Percentiles rank a stretch among this genome's conserved stretches.
Evolutionary conservation across 2,797 vertebrate genomes (phyloP).

Genomic region (Halcyon smyrnensis): DNA sequence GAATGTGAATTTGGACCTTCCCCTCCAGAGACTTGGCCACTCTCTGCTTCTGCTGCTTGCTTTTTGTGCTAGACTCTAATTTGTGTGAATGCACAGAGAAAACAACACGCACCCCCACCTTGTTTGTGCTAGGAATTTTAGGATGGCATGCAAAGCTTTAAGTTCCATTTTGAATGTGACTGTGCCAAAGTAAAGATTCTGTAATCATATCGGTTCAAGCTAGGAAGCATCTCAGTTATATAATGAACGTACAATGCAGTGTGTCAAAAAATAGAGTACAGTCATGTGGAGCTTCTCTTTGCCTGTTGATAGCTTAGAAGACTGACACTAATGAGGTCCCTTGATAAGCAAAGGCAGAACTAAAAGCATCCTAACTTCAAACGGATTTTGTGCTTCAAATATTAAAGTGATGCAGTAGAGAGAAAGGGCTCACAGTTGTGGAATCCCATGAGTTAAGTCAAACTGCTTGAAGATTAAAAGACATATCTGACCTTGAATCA

Average conservation of each 20-base stretch:
- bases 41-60: not conserved
- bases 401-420: not conserved
- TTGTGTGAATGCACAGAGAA: not conserved
- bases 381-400: not conserved
- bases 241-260: not conserved
- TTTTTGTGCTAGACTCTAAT: not conserved
- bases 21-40: not conserved
- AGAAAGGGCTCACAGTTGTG: not conserved
- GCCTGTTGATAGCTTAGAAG: slow-evolving; percentile 2
- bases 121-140: not conserved
- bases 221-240: not conserved
- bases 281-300: not conserved
- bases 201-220: not conserved
- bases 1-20: not conserved
- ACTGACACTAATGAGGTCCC: slow-evolving; percentile 53
- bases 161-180: not conserved
- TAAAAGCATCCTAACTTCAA: slow-evolving; percentile 35
- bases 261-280: not conserved
- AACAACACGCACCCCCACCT: not conserved
- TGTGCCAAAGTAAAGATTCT: not conserved
- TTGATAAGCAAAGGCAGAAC: slow-evolving; percentile 26
- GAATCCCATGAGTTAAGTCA: slow-evolving; percentile 18
- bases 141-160: not conserved
- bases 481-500: not conserved
- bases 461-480: slow-evolving; percentile 4